Base-by-base conservation (phyloP, 2,888 invertebrate genomes). In the Rhagonycha fulva region DNA sequence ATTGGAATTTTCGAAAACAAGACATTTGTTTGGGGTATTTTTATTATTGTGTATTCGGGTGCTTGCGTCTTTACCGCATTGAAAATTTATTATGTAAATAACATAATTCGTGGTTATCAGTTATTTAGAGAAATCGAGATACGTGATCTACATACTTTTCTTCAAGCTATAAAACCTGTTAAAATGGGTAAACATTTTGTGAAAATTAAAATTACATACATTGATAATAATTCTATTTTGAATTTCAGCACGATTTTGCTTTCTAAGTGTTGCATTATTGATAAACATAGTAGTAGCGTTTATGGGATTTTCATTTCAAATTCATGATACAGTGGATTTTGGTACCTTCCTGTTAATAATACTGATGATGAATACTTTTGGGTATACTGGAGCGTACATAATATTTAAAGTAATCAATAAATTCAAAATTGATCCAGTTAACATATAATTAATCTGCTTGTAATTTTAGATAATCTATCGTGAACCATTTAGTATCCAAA, bases 351-450 rank as follows among this genome's bases (percentile, higher is more conserved):
- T 97, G 9, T 89, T 97, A 11, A 91, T 91, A 5, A 91, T 96
- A 14, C 91, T 97, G 78, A 93, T 96, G 90, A 92, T 92, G 2
- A 97, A 97, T 88, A 91, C 96, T 32, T 89, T 96, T 75, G 89
- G 96, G 9, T 96, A 97, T 86, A 91, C 92, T 0, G 85, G 91
- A 71, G 95, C 95, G 87, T 97, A 97, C 87, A 92, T 96, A 61
- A 84, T 90, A 3, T 95, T 96, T 94, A 97, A 97, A 90, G 93
- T 93, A 87, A 84, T 85, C 82, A 81, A 75, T 77, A 80, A 14
- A 5, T 60, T 79, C 32, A 70, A 14, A n/a, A 63, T 77, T 74
- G 62, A 71, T 28, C 47, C 60, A 47, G 72, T 68, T 61, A 74
- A 76, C 7, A 62, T 62, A 62, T 19, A 19, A 1, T 19, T 2